Evolutionary conservation across 2,888 invertebrate species (phyloP), one percentile per base, ranked within the genome.

Genomic region (Anaspis maculata): DNA sequence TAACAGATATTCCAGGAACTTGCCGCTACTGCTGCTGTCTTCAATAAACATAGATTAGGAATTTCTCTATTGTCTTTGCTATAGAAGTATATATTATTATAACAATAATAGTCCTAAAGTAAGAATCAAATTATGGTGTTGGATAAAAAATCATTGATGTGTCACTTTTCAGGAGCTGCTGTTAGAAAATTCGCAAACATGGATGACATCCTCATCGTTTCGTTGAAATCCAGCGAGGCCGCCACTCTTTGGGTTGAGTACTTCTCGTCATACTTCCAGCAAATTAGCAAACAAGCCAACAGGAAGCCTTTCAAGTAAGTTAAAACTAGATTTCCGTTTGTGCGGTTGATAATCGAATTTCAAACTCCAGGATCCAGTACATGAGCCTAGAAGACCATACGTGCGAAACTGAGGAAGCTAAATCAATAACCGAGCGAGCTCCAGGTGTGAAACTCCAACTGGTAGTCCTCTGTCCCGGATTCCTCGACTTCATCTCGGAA

Each of bases 141-240:
- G n/a, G n/a, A n/a, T n/a, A n/a, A n/a, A n/a, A n/a, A n/a, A n/a
- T n/a, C n/a, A n/a, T n/a, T n/a, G n/a, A n/a, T n/a, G n/a, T n/a
- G n/a, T n/a, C n/a, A n/a, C n/a, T n/a, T n/a, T n/a, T n/a, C n/a
- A n/a, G 2, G 52, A 62, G 62, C 52, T 15, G 46, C 51, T 15
- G 32, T 49, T 11, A 42, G 42, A 22, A 60, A 52, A 45, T 46
- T 46, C 11, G 42, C 41, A 16, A 77, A 77, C 59, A 82, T 85
- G 76, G 85, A 86, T 65, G 87, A 87, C 60, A 85, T 88, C 44
- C 71, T 87, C 37, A 83, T 88, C 56, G 68, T 88, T 39, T 86
- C 83, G 57, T 79, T 84, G 51, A 79, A 79, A 37, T 78, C 78
- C 38, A 86, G 85, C 49, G 82, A 84, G 30, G 80, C 83, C 46